phyloP scores from a whole-genome alignment of 2,888 invertebrate genomes.

The Tetanocera ferruginea region DNA sequence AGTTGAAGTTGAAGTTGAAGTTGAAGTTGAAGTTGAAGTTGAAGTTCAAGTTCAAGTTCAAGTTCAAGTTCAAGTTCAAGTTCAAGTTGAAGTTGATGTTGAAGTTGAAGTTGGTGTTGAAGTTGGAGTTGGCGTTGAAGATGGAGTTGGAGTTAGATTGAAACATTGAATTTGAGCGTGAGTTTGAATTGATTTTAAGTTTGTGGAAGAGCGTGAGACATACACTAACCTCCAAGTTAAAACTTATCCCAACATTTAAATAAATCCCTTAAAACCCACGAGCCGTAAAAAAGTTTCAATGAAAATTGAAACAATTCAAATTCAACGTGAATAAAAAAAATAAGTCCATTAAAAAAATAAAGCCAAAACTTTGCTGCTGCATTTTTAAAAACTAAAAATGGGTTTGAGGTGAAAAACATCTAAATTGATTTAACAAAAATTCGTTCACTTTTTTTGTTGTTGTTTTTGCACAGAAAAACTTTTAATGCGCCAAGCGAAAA shows the following conservation, averaged over 20 bases:
- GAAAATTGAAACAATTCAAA: constrained; percentile 34
- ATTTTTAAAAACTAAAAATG: not conserved
- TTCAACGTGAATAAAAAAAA: constrained; percentile 20
- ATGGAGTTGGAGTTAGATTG: no score
- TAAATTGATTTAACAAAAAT: constrained; percentile 31
- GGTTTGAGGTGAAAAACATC: not conserved
- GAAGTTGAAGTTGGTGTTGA: no score
- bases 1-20: no score
- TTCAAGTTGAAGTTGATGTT: no score
- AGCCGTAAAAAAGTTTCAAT: constrained; percentile 29
- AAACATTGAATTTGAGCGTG: no score
- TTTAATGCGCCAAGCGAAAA: constrained; percentile 9
- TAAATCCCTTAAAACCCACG: not conserved
- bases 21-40: no score
- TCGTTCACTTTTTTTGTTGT: not conserved
- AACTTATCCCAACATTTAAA: not conserved
- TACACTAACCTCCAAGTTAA: not conserved
- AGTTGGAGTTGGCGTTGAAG: no score
- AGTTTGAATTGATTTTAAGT: no score
- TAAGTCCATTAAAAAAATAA: constrained; percentile 29
- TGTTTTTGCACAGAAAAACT: not conserved
- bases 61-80: no score
- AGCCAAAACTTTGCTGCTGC: constrained; percentile 11
- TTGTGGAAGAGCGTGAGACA: not conserved
- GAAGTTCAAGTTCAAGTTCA: no score